Conservation (phyloP, 1,140 invertebrate genomes). For the Anastrepha ludens region DNA sequence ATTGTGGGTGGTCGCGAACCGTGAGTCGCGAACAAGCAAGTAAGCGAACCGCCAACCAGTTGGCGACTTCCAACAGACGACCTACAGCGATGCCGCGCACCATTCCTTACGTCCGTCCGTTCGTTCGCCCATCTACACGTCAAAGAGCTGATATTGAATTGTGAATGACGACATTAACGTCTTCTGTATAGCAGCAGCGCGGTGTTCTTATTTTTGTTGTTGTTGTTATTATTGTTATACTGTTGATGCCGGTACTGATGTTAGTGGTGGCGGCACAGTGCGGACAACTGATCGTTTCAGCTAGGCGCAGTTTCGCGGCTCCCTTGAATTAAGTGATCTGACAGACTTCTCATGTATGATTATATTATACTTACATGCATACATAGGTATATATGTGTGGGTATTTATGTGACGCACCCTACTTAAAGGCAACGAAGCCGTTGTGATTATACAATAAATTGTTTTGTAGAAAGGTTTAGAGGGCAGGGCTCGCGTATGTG, state of each 20-base stretch:
- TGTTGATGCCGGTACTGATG: neutral
- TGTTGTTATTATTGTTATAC: neutral
- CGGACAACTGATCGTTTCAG: conserved; percentile 20
- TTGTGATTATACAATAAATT: conserved; percentile 49
- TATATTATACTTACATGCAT: neutral
- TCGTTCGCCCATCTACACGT: conserved; percentile 38
- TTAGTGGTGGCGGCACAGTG: neutral
- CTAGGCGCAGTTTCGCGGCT: conserved; percentile 36
- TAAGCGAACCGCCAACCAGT: conserved; percentile 45
- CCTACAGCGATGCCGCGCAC: conserved; percentile 34
- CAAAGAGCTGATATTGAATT: conserved; percentile 51
- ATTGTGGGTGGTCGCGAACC: conserved; percentile 50
- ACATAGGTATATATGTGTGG: neutral
- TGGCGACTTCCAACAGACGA: conserved; percentile 52
- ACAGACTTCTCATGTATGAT: neutral
- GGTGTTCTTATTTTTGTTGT: neutral
- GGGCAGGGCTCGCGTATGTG: neutral
- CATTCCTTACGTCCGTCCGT: conserved; percentile 30
- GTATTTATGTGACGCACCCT: conserved; percentile 19
- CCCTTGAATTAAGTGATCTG: conserved; percentile 50
- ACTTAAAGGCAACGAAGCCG: conserved; percentile 26
- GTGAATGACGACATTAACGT: conserved; percentile 52
- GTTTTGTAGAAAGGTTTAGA: conserved; percentile 39
- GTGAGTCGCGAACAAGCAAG: conserved; percentile 48
- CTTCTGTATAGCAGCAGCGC: conserved; percentile 2